These are phyloP conservation scores for Botia kubotai DNA, from an alignment of 2,797 vertebrate genomes.

Conservation along the genomic window DNA sequence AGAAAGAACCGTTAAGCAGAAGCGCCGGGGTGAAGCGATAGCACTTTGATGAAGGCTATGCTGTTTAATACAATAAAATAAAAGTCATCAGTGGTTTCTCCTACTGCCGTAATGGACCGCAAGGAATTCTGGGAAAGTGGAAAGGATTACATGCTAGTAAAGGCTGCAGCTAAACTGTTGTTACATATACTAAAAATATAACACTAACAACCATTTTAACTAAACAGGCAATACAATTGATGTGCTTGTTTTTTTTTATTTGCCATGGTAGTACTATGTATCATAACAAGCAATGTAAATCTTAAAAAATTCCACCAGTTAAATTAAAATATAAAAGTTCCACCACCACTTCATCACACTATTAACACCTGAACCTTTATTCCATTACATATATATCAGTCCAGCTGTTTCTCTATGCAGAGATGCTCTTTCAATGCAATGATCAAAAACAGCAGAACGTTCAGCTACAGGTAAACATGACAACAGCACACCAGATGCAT, in stretches of 20 bases:
- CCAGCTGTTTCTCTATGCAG: background rate
- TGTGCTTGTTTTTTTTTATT: too few relatives aligned
- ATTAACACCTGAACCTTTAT: background rate
- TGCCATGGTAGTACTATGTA: too few relatives aligned
- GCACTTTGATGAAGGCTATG: conserved; percentile 13
- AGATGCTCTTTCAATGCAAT: background rate
- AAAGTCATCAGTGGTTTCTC: background rate
- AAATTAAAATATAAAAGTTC: background rate
- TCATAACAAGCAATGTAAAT: too few relatives aligned
- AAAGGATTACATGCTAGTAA: background rate
- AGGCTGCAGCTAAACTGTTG: background rate
- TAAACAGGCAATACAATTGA: too few relatives aligned
- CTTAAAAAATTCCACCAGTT: conserved; percentile 11
- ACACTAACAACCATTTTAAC: too few relatives aligned
- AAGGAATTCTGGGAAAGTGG: background rate
- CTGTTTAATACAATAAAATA: background rate
- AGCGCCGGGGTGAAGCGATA: conserved; percentile 5
- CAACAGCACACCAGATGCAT: conserved; percentile 17
- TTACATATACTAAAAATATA: too few relatives aligned
- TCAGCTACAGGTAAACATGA: conserved; percentile 30
- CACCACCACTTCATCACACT: background rate
- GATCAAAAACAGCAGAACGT: conserved; percentile 23
- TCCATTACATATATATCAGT: background rate
- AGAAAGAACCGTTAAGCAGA: background rate
- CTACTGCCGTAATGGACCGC: background rate